Evolutionary conservation across 2,888 invertebrate genomes (phyloP), one percentile per base, ranked within the genome.

Genomic region (Drosophila villosipedis): DNA sequence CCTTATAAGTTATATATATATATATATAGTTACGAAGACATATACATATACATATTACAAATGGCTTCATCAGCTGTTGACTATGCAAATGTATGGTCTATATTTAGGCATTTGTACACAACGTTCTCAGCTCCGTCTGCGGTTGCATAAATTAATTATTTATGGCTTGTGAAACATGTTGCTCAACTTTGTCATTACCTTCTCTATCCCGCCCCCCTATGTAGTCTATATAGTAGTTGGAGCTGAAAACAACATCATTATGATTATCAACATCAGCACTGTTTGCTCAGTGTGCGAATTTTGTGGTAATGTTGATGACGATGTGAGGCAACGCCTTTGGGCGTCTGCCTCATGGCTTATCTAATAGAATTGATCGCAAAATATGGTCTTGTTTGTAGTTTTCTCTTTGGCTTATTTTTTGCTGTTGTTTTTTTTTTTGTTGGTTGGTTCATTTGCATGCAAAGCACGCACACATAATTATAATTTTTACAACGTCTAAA

Each of bases 401-500:
- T 68, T 59, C 22, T 7, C n/a, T 43, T 47, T 39, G 39, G 37
- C 19, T 67, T 22, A 25, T 53, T 54, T 68, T 33, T 39, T 49
- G 6, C n/a, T 31, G 2, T 33, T 16, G 39, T 3, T 14, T 30
- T 30, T 10, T 7, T 47, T 19, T 16, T 22, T 53, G 19, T 37
- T 67, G 67, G 55, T 41, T 30, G 43, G 25, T 65, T 76, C 62
- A 77, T 86, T 65, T 60, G 71, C 53, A 90, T 84, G 82, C 62
- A 50, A 55, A 60, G 76, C 87, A 88, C 87, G 87, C 78, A 79
- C 84, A 82, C 89, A 86, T 88, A 88, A 88, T 88, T 88, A 88
- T 90, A 90, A 90, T 88, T 89, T 88, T 88, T 88, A 88, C 87
- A 88, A 89, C 80, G 89, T 89, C 90, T 88, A 88, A 85, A 80